Base-by-base conservation (phyloP, 2,888 invertebrate species). In the Ennomos quercinarius region DNA sequence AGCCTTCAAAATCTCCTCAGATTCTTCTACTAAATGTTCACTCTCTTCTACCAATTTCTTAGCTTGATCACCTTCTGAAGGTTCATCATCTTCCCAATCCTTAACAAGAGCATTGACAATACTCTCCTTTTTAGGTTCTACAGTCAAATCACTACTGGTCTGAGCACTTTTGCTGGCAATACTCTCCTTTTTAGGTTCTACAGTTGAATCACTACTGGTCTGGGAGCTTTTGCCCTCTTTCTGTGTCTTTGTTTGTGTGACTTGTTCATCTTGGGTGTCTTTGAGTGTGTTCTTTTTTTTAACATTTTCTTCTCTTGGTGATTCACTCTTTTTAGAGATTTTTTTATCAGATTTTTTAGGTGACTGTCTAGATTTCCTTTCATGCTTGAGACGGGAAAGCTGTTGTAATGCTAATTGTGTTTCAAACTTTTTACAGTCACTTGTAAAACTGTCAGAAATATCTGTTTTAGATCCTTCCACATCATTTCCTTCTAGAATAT, bases 101-200 rank as follows among this genome's bases (percentile, higher is more conserved):
- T 93, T 90, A 17, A 94, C 94, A 38, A 94, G 76, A 34, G 89
- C 87, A 60, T 92, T 93, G 11, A 94, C 90, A 59, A 92, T 87
- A 66, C 74, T 89, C 9, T 84, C 82, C 56, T 84, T 72, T 46
- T 77, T 78, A 46, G 48, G 63, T 48, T 69, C 67, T 61, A 55
- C 37, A 47, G 36, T 12, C 9, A 42, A n/a, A 9, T 49, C 39
- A 44, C 8, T 47, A 42, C 43, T 51, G 36, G 10, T 45, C 48
- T 45, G 39, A 12, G n/a, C n/a, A n/a, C n/a, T n/a, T n/a, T n/a
- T n/a, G n/a, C n/a, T 93, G 11, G 94, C 90, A 59, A 92, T 87
- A 66, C 74, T 89, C 9, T 84, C 82, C 56, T 84, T 72, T 46
- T 77, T 78, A 46, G 48, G 63, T 48, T 69, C 67, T 61, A 55